Evolutionary conservation across 2,888 invertebrate genomes (phyloP).

Genomic region (Hypselothyrea guttata): DNA sequence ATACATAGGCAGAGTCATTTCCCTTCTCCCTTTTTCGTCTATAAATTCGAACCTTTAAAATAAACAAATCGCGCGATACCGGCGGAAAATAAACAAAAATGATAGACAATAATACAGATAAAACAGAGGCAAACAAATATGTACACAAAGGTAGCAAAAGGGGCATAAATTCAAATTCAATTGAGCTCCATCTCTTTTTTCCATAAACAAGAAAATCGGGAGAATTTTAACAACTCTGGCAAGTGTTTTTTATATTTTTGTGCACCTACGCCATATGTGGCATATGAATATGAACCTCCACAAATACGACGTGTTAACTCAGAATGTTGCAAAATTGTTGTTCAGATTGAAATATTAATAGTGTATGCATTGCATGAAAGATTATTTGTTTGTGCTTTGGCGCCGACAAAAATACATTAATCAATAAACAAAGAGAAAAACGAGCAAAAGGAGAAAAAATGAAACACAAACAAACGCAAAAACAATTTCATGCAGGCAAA

Average conservation of each 20-base stretch:
- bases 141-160: slow-evolving; percentile 32
- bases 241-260: too few species aligned
- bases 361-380: slow-evolving; percentile 49
- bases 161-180: slow-evolving; percentile 12
- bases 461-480: slow-evolving; percentile 3
- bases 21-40: too few species aligned
- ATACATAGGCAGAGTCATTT: too few species aligned
- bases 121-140: slow-evolving; percentile 20
- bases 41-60: too few species aligned
- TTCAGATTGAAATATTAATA: slow-evolving; percentile 45
- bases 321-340: slow-evolving; percentile 27
- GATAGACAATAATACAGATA: slow-evolving; percentile 28
- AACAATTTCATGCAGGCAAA: slow-evolving; percentile 28
- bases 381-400: slow-evolving; percentile 55
- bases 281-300: not conserved
- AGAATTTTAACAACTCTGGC: slow-evolving; percentile 17
- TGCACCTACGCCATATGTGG: slow-evolving; percentile 17
- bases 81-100: not conserved
- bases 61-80: too few species aligned
- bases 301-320: slow-evolving; percentile 23
- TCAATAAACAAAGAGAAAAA: slow-evolving; percentile 57
- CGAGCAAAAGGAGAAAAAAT: slow-evolving; percentile 22
- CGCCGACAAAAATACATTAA: slow-evolving; percentile 43
- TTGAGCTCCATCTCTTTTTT: slow-evolving; percentile 13
- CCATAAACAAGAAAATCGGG: slow-evolving; percentile 1